Evolutionary conservation across 2,113 vertebrate species (phyloP), one percentile per base, ranked within the genome.

Genomic region (Hiodon tergisus): DNA sequence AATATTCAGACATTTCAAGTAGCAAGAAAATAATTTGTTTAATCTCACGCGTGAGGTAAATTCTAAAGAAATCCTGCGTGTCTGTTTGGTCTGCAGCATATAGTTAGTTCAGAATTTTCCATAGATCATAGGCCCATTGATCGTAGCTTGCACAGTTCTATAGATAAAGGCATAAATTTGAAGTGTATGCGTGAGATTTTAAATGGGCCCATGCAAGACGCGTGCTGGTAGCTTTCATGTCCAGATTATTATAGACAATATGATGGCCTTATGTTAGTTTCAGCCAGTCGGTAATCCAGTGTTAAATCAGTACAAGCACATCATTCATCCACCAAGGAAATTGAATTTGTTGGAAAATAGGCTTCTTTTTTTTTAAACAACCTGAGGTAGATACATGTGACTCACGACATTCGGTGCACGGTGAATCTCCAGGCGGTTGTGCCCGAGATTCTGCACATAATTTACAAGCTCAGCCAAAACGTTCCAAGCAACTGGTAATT

Each of bases 171-270:
- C 31, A 31, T 31, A 31, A 31, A 31, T 31, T 31, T 31, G 31
- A 31, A 31, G 31, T 31, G 31, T 31, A 31, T 31, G 31, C 31
- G 31, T 31, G 31, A 31, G 31, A 31, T 31, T 31, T 31, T 31
- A 31, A 31, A 31, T 31, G 31, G 31, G 31, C 31, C 31, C 31
- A 31, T 31, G 2, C 31, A 31, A 31, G 31, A 31, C 31, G 31
- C 31, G 31, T 31, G 31, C 31, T 31, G 31, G 31, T 31, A 31
- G 31, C 31, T 84, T 81, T 79, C 81, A 69, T 74, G 76, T 78
- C 54, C 67, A 79, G 6, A 83, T 13, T 6, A 3, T 73, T 73
- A 66, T 3, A 48, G 63, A 11, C 5, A 4, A 10, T 47, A 16
- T 48, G 46, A 11, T 4, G 4, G 0, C 8, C 0, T 16, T 8